Conservation (phyloP, 23 tunicate genomes). For the Halocynthia roretzi region DNA sequence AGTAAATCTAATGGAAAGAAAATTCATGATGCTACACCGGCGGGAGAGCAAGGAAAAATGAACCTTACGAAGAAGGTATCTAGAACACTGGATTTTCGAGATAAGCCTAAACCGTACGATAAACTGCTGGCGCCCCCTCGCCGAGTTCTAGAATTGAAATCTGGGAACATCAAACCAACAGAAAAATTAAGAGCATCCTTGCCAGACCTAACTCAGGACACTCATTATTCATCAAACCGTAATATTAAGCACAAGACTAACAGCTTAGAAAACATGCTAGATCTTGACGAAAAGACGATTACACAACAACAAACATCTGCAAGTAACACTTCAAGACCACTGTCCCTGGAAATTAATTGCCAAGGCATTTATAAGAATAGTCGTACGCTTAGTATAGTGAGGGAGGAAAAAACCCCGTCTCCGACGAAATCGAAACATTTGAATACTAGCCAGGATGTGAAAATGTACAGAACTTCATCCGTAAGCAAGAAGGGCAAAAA, state of each 20-base stretch:
- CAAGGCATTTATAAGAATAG: not conserved
- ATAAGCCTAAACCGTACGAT: not conserved
- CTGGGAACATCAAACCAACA: not conserved
- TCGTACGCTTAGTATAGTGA: not conserved
- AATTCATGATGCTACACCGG: not conserved
- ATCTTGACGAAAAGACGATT: not conserved
- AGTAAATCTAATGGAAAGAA: not conserved
- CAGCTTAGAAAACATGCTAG: not conserved
- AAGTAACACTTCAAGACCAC: not conserved
- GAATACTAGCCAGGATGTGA: not conserved
- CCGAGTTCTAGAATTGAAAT: not conserved
- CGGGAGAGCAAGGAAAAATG: too few relatives aligned
- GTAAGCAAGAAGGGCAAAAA: constrained; percentile 9
- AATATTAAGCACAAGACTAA: not conserved
- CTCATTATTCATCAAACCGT: not conserved
- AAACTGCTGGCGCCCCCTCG: not conserved
- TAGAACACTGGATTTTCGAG: too few relatives aligned
- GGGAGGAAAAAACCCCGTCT: not conserved
- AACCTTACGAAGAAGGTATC: too few relatives aligned
- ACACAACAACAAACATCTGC: not conserved
- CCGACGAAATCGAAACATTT: not conserved
- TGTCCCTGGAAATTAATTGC: constrained; percentile 1
- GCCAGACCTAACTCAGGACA: constrained; percentile 1
- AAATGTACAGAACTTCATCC: constrained; percentile 8
- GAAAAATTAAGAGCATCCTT: not conserved